Evolutionary conservation across 92 coral and sea anemone species (phyloP), one percentile per base, ranked within the genome.

Genomic region (Phymanthus crucifer): DNA sequence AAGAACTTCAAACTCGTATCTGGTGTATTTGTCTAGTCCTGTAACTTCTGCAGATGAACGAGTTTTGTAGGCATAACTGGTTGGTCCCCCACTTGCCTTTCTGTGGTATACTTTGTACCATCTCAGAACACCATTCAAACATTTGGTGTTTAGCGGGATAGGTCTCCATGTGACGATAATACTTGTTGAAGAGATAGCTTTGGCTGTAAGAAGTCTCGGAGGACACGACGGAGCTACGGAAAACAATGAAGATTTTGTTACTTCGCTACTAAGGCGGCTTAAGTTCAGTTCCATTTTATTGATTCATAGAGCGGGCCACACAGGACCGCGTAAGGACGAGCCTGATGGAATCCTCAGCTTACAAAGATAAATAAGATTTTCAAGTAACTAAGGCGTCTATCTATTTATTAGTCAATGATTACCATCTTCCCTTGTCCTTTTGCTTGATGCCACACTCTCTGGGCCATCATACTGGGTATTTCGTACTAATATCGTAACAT

Each of bases 151-250:
- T 19, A 54, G 37, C 48, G 48, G 14, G 6, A 68, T 43, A 19
- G 56, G 19, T 35, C 40, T 32, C 82, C 82, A 78, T 0, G 58
- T 40, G 35, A 78, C 8, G 6, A 70, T 65, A 61, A 78, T 66
- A 33, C 82, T 78, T 66, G 82, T 78, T 3, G 82, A 78, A 18
- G 82, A 3, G 48, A 38, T 52, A 29, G 65, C 74, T 46, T 43
- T 40, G 74, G 48, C 74, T 66, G 73, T 2, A 19, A 24, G 40
- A 11, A 78, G 36, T 13, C 8, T 35, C 11, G 82, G 82, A 65
- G 73, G 6, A 47, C 82, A 78, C 1, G 40, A 48, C 26, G 82
- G 82, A 17, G 82, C 82, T 78, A 65, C 50, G 58, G 19, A 69
- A 21, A 16, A 32, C 31, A 32, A n/a, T 66, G 6, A 61, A 11